Conservation (phyloP, 2,797 vertebrate species). For the Anisognathus igniventris region DNA sequence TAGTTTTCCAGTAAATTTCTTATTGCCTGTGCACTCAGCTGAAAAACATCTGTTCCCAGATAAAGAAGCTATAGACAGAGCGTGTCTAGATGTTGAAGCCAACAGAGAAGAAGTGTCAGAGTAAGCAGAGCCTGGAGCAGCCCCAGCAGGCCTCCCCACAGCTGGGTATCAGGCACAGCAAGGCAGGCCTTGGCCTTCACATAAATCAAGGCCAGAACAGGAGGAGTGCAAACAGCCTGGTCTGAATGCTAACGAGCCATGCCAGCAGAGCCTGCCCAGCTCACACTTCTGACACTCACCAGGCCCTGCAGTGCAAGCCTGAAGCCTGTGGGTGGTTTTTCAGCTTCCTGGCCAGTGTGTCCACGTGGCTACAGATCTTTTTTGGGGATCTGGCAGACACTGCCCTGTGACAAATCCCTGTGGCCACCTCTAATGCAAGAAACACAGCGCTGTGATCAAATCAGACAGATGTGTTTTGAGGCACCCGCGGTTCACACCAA, state of each 20-base stretch:
- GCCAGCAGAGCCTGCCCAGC: not conserved
- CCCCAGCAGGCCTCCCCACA: not conserved
- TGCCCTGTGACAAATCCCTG: not conserved
- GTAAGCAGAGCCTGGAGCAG: not conserved
- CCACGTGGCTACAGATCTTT: accelerated
- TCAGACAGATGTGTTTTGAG: not conserved
- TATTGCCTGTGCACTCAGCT: not conserved
- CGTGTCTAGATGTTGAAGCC: not conserved
- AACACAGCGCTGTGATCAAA: not conserved
- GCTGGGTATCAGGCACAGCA: not conserved
- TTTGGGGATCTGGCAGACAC: not conserved
- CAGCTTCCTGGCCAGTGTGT: not conserved
- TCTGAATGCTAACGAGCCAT: accelerated
- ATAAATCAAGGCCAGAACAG: not conserved
- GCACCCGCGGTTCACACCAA: not conserved
- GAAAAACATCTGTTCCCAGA: conserved; percentile 32
- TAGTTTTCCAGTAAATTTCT: conserved; percentile 12
- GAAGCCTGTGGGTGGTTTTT: not conserved
- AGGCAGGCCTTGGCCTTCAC: not conserved
- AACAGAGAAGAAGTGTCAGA: accelerated
- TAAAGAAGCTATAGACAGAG: not conserved
- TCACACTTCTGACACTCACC: not conserved
- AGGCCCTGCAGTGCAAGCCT: not conserved
- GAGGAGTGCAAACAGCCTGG: not conserved
- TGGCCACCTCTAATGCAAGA: accelerated